Evolutionary conservation across 2,888 invertebrate species (phyloP).

Genomic region (Augochlorella aurata): DNA sequence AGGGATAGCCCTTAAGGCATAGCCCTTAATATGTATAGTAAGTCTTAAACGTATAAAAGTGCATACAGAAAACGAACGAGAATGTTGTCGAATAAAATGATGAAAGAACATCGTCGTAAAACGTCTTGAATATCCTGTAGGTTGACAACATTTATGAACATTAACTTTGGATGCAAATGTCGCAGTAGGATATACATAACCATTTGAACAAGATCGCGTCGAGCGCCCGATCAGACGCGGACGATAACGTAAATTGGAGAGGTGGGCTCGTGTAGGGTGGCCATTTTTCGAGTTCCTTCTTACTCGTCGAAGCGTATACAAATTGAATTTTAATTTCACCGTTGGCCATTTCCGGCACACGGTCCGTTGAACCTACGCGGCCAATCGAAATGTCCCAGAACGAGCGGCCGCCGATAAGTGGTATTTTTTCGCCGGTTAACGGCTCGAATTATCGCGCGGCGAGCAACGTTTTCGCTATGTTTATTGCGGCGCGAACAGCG

Average conservation of each 20-base stretch:
- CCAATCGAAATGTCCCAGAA: slow-evolving; percentile 27
- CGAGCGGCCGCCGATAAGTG: slow-evolving; percentile 20
- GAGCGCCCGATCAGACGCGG: slow-evolving; percentile 18
- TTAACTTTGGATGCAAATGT: no score
- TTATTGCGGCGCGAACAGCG: slow-evolving; percentile 37
- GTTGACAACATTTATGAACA: no score
- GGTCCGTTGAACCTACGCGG: slow-evolving; percentile 6
- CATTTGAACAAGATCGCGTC: no score
- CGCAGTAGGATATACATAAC: no score
- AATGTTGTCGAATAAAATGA: no score
- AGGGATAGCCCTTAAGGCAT: no score
- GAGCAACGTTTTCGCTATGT: slow-evolving; percentile 24
- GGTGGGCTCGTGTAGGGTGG: not conserved
- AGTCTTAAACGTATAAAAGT: no score
- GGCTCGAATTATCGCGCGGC: slow-evolving; percentile 18
- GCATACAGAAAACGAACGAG: no score
- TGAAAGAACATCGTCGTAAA: no score
- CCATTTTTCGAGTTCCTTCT: slow-evolving; percentile 19
- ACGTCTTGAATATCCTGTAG: no score
- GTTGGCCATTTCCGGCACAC: slow-evolving; percentile 18
- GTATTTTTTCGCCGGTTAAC: slow-evolving; percentile 14
- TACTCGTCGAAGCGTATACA: slow-evolving; percentile 18
- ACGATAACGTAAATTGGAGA: slow-evolving; percentile 23
- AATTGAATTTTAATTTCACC: slow-evolving; percentile 53
- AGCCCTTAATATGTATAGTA: no score